Evolutionary conservation across 37 sponge, comb jelly and placozoan species (phyloP).

Genomic region (Eunapius fragilis): DNA sequence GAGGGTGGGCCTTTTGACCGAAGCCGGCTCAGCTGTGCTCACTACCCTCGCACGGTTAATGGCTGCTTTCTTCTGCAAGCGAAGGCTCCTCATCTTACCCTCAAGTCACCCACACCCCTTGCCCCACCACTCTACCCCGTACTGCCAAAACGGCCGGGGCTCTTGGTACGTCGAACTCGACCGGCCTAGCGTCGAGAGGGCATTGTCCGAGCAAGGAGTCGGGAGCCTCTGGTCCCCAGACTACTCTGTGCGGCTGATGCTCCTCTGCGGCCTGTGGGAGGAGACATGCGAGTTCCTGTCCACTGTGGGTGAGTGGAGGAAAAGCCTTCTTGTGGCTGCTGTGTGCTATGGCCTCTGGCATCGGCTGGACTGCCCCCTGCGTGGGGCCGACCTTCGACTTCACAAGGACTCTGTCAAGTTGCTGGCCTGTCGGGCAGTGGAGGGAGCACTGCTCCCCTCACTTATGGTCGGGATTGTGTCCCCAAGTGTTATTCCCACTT

Average conservation of each 20-base stretch:
- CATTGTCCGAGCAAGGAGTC: conserved; percentile 17
- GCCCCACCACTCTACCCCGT: not conserved
- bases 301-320: conserved; percentile 58
- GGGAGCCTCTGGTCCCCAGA: conserved; percentile 34
- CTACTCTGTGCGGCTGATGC: conserved; percentile 43
- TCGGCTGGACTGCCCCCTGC: not conserved
- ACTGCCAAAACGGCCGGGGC: not conserved
- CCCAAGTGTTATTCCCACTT: not conserved
- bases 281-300: conserved; percentile 28
- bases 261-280: conserved; percentile 49
- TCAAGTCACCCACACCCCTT: not conserved
- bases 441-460: not conserved
- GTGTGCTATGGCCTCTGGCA: not conserved
- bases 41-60: conserved; percentile 24
- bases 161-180: conserved; percentile 8
- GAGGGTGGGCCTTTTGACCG: not conserved
- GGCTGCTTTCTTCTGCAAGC: conserved; percentile 34
- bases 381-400: not conserved
- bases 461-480: not conserved
- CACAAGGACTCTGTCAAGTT: not conserved
- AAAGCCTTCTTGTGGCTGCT: conserved; percentile 26
- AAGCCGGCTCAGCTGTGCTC: not conserved
- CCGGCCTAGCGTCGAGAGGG: not conserved
- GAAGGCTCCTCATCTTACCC: conserved; percentile 2
- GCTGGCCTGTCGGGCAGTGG: not conserved